phyloP scores from a whole-genome alignment of 2,888 invertebrate species.

The Bellardia bayeri region DNA sequence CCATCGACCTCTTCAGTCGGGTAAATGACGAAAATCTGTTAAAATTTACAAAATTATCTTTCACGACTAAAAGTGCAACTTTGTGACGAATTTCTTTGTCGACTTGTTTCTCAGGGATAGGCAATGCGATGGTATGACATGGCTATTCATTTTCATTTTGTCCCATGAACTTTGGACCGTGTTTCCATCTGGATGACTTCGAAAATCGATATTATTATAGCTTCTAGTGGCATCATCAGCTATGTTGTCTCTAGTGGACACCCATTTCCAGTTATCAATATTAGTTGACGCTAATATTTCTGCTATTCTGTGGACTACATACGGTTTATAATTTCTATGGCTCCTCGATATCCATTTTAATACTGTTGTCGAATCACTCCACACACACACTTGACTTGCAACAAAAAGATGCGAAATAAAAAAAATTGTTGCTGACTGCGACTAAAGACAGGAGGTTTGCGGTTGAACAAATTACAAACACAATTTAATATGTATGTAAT shows the following conservation, averaged over 20 bases:
- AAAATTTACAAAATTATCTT: slow-evolving; percentile 25
- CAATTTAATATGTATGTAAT: too few species aligned
- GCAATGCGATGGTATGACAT: not conserved
- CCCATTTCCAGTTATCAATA: slow-evolving; percentile 38
- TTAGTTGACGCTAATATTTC: slow-evolving; percentile 40
- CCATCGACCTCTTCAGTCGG: not conserved
- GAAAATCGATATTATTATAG: slow-evolving; percentile 34
- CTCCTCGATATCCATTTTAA: slow-evolving; percentile 50
- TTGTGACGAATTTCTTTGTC: slow-evolving; percentile 33
- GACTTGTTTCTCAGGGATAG: not conserved
- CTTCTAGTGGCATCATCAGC: slow-evolving; percentile 37
- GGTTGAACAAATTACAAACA: too few species aligned
- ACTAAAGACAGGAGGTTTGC: too few species aligned
- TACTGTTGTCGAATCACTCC: slow-evolving; percentile 62
- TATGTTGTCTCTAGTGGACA: slow-evolving; percentile 16
- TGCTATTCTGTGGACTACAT: slow-evolving; percentile 52
- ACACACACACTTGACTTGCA: not conserved
- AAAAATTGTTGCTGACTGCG: not conserved
- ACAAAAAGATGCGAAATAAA: slow-evolving; percentile 28
- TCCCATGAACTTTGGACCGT: slow-evolving; percentile 14
- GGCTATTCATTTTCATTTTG: slow-evolving; percentile 43
- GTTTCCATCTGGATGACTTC: not conserved
- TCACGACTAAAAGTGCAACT: slow-evolving; percentile 9
- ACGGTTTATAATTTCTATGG: slow-evolving; percentile 49
- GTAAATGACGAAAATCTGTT: slow-evolving; percentile 9